These are phyloP conservation scores for Drosophila ohnishii DNA, from an alignment of 1,140 invertebrate genomes.

Conservation along the genomic window DNA sequence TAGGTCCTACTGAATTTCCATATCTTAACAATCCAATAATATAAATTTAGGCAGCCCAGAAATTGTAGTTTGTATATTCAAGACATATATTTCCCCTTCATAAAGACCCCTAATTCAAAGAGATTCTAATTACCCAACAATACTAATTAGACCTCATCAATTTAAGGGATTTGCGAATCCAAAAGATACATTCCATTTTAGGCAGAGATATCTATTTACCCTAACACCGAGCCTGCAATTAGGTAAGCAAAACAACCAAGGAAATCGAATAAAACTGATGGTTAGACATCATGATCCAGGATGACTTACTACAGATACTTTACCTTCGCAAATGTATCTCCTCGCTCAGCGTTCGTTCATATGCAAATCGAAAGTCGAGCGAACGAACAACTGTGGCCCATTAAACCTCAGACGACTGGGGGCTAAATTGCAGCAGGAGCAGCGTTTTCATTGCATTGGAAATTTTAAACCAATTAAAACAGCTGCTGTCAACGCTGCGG, in stretches of 20 bases:
- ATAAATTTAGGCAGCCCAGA: background rate
- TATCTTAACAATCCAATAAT: background rate
- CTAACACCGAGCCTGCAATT: conserved; percentile 12
- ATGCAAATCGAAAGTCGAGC: conserved; percentile 48
- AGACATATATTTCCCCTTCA: background rate
- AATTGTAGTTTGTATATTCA: too few relatives aligned
- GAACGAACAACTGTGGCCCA: conserved; percentile 60
- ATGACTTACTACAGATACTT: conserved; percentile 7
- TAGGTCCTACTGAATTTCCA: background rate
- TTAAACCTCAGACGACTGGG: conserved; percentile 76
- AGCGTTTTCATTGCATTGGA: conserved; percentile 61
- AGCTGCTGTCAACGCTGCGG: conserved; percentile 71
- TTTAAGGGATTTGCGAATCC: conserved; percentile 11
- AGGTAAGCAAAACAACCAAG: conserved; percentile 13
- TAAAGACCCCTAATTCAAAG: background rate
- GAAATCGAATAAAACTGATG: conserved; percentile 23
- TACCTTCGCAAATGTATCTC: conserved; percentile 4
- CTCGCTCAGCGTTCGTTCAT: background rate
- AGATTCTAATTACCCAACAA: conserved; percentile 4
- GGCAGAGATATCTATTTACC: background rate
- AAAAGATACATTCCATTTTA: background rate
- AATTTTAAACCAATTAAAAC: conserved; percentile 81
- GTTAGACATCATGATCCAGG: background rate
- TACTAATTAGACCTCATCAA: conserved; percentile 5
- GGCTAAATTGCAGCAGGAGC: conserved; percentile 54